Evolutionary conservation across 2,113 vertebrate species (phyloP), one percentile per base, ranked within the genome.

Genomic region (Accipiter virgatus): DNA sequence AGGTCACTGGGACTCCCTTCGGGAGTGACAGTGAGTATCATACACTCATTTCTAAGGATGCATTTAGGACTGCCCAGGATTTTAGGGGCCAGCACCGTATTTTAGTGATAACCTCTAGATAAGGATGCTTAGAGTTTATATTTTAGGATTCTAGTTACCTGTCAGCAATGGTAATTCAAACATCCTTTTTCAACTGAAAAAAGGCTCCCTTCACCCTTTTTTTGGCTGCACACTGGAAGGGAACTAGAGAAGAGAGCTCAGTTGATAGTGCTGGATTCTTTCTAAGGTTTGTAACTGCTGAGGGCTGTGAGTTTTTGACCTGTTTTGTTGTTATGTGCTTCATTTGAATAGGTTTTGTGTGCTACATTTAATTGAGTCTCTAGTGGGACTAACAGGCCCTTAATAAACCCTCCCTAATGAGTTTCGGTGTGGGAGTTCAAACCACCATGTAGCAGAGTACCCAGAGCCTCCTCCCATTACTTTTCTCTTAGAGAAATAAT

Each of bases 341-440:
- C 1, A 8, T 93, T 81, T 90, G 86, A 88, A 70, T 67, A 40
- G 92, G 26, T 90, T 95, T 83, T 17, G 4, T 74, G 86, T 78
- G 77, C 65, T 95, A 17, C 61, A 10, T 87, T 94, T 95, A 95
- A 95, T 92, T 89, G 92, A 92, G 65, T 68, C 82, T 66, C 86
- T 79, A 86, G 88, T 38, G 66, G 43, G 81, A 22, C 72, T 92
- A 75, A 87, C 63, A 58, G 65, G 25, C 52, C 52, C 73, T n/a
- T 91, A 87, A 96, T 95, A 75, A 97, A 79, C 50, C 27, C 43
- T 93, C 52, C 70, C 86, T 97, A 96, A 97, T 92, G 95, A 97
- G 88, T 18, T 81, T 31, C 26, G 2, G 1, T 58, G 86, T 70
- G 81, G 91, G 91, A 96, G 93, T 65, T 93, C 66, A 96, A 87